Percentiles rank a stretch among this genome's conserved stretches.
Conservation (phyloP, 2,888 invertebrate species). For the Ptychoptera contaminata region DNA sequence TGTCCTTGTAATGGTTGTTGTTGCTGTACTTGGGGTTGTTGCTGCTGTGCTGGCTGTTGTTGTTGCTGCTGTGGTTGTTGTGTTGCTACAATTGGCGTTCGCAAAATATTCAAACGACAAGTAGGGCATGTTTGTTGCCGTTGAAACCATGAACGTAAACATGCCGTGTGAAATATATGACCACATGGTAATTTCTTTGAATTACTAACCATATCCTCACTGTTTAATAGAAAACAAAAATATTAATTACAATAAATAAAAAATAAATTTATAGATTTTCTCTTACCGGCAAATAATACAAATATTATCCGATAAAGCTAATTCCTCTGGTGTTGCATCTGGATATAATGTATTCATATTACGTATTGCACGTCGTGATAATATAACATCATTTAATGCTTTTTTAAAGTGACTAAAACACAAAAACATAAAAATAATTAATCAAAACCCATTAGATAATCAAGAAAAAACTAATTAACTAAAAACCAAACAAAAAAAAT, state of each 20-base stretch:
- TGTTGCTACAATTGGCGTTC: conserved; percentile 32
- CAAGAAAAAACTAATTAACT: not conserved
- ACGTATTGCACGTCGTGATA: conserved; percentile 89
- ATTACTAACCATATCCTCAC: conserved; percentile 51
- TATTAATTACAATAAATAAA: conserved; percentile 1
- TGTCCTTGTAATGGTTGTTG: conserved; percentile 1
- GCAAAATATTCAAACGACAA: conserved; percentile 75
- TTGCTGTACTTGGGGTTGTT: conserved; percentile 7
- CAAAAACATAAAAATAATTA: conserved; percentile 2
- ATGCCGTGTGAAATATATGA: conserved; percentile 97
- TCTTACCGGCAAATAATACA: conserved; percentile 86
- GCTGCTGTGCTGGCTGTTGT: conserved; percentile 14
- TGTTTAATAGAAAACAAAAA: conserved; percentile 16
- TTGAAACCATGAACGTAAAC: conserved; percentile 98
- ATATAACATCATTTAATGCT: conserved; percentile 90
- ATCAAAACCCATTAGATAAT: not conserved
- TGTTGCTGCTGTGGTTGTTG: conserved; percentile 20
- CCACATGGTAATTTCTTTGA: conserved; percentile 97
- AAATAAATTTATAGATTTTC: not conserved
- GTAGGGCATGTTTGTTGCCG: conserved; percentile 99
- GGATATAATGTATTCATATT: conserved; percentile 98
- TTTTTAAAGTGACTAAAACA: conserved; percentile 78
- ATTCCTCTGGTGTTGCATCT: conserved; percentile 84
- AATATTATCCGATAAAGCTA: conserved; percentile 86
- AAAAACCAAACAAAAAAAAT: not conserved